phyloP scores from a whole-genome alignment of 2,113 vertebrate species.

The Pomatorhinus ruficollis region DNA sequence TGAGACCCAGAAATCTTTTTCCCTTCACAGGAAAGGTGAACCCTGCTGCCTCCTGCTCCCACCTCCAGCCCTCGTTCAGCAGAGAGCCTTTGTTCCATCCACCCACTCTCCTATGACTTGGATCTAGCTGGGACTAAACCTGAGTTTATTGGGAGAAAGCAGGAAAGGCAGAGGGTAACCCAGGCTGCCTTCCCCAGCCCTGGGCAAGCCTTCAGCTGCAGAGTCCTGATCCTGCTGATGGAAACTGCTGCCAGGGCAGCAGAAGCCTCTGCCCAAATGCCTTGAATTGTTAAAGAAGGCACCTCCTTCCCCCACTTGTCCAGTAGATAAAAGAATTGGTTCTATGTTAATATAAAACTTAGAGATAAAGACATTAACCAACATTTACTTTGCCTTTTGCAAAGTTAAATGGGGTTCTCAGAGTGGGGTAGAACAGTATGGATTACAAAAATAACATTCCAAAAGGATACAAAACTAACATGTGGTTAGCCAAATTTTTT shows the following conservation, averaged over 20 bases:
- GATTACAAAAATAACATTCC: background rate
- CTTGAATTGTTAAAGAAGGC: background rate
- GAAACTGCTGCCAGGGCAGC: background rate
- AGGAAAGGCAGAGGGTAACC: background rate
- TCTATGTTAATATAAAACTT: background rate
- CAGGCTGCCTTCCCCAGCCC: background rate
- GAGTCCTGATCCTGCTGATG: background rate
- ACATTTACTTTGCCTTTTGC: background rate
- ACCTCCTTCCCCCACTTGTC: rapidly evolving
- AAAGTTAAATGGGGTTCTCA: background rate
- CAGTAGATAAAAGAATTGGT: background rate
- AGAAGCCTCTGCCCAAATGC: background rate
- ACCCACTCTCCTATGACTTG: background rate
- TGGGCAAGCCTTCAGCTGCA: background rate
- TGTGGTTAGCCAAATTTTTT: background rate
- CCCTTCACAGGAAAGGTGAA: background rate
- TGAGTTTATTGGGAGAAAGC: background rate
- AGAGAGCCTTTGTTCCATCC: background rate
- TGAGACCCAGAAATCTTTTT: background rate
- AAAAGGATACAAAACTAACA: background rate
- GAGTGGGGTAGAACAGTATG: background rate
- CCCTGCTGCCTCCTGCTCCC: background rate
- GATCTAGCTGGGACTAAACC: background rate
- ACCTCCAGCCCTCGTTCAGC: background rate
- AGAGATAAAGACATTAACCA: background rate